Conservation (phyloP, 1,140 invertebrate species). For the Microplitis demolitor region DNA sequence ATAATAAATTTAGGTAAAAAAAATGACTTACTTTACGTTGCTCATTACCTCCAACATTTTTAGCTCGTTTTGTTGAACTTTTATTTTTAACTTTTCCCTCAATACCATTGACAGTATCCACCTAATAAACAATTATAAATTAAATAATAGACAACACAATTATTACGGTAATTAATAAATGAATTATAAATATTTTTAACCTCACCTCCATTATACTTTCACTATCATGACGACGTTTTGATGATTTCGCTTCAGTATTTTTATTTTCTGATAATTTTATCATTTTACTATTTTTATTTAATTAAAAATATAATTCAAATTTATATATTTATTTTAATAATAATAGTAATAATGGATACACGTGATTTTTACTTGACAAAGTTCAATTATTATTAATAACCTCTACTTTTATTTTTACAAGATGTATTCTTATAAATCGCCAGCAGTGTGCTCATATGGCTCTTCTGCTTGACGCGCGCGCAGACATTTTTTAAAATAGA, state of each 20-base stretch:
- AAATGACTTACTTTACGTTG: conserved; percentile 61
- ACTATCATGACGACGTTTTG: conserved; percentile 33
- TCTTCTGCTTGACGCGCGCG: too few species aligned
- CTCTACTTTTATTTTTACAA: too few species aligned
- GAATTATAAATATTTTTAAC: conserved; percentile 25
- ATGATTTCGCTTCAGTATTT: conserved; percentile 21
- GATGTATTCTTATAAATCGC: too few species aligned
- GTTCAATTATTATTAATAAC: too few species aligned
- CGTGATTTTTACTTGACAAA: too few species aligned
- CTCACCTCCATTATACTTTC: conserved; percentile 45
- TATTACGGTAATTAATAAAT: not conserved
- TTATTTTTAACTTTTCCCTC: conserved; percentile 64
- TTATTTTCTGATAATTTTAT: not conserved
- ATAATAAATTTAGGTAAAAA: too few species aligned
- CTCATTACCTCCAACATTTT: conserved; percentile 59
- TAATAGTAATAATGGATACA: conserved; percentile 17
- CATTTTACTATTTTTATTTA: not conserved
- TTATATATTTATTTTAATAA: conserved; percentile 59
- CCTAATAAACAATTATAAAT: conserved; percentile 41
- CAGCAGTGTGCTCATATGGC: too few species aligned
- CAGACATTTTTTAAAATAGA: too few species aligned
- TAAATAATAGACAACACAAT: not conserved
- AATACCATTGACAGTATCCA: conserved; percentile 69
- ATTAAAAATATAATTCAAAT: conserved; percentile 54
- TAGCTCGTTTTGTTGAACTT: conserved; percentile 61